phyloP scores from a whole-genome alignment of 23 tunicate genomes.

The Clavelina lepadiformis region DNA sequence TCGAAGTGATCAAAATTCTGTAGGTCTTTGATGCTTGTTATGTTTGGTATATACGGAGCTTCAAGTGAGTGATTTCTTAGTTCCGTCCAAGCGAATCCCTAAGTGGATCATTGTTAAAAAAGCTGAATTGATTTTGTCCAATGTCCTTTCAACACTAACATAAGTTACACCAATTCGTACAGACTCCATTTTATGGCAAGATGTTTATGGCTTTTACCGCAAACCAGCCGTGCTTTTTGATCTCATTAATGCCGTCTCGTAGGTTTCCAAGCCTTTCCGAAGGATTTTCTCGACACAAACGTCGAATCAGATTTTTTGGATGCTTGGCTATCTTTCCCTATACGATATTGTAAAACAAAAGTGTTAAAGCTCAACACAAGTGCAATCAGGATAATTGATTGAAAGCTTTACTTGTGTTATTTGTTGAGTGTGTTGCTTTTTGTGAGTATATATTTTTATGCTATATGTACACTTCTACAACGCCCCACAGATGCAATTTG shows the following conservation, averaged over 20 bases:
- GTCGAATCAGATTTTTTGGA: constrained; percentile 47
- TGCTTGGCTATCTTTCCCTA: constrained; percentile 21
- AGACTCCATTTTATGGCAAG: neutral
- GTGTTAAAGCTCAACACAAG: neutral
- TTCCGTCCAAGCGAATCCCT: constrained; percentile 83
- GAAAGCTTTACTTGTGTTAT: no score
- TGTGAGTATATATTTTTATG: no score
- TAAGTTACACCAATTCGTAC: neutral
- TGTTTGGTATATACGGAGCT: constrained; percentile 60
- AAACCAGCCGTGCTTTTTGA: constrained; percentile 84
- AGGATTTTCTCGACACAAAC: constrained; percentile 64
- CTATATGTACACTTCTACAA: no score
- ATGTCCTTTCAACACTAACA: neutral
- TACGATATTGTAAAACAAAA: neutral
- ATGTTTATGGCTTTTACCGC: constrained; percentile 16
- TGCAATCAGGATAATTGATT: neutral
- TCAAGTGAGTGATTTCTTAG: constrained; percentile 17
- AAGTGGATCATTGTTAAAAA: neutral
- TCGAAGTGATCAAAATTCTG: constrained; percentile 76
- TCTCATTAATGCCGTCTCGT: constrained; percentile 52
- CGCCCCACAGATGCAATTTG: no score
- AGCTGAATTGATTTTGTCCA: neutral
- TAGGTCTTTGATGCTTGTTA: constrained; percentile 31
- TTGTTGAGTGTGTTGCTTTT: no score
- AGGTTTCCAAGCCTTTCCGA: constrained; percentile 64